These are phyloP conservation scores for Parauchenoglanis ngamensis DNA, from an alignment of 2,797 vertebrate species.

Conservation along the genomic window DNA sequence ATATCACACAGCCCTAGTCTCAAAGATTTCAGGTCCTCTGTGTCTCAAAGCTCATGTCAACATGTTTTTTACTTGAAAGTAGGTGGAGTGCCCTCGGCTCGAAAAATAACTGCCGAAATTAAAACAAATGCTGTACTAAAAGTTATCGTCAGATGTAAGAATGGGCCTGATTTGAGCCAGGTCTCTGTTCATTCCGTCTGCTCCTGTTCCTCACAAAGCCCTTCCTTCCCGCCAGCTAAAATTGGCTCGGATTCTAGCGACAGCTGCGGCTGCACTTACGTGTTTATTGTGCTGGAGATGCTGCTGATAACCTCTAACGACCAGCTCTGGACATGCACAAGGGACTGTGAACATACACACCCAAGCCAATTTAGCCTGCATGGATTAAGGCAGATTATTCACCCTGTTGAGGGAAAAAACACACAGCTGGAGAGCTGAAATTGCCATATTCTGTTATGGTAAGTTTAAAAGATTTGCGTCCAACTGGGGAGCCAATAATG, in stretches of 20 bases:
- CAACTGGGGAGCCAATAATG: not conserved
- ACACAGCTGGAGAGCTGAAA: not conserved
- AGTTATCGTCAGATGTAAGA: conserved; percentile 30
- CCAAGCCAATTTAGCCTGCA: not conserved
- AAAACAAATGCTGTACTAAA: not conserved
- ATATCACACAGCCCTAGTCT: too few relatives aligned
- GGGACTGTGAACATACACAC: conserved; percentile 24
- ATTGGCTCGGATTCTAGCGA: conserved; percentile 62
- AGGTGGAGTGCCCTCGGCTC: not conserved
- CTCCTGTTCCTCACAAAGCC: conserved; percentile 66
- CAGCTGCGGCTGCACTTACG: conserved; percentile 64
- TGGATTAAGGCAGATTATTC: conserved; percentile 34
- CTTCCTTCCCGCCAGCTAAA: conserved; percentile 77
- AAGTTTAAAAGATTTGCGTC: not conserved
- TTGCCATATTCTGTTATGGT: not conserved
- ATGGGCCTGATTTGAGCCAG: conserved; percentile 18
- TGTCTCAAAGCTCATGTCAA: not conserved
- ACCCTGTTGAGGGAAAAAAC: not conserved
- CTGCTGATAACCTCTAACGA: conserved; percentile 20
- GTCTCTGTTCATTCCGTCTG: conserved; percentile 59
- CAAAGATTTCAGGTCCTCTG: not conserved
- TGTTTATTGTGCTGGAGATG: conserved; percentile 66
- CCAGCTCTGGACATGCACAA: conserved; percentile 13
- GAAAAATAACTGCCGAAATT: too few relatives aligned
- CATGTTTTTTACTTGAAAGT: not conserved